Evolutionary conservation across 1,140 invertebrate genomes (phyloP).

Genomic region (Venturia canescens): DNA sequence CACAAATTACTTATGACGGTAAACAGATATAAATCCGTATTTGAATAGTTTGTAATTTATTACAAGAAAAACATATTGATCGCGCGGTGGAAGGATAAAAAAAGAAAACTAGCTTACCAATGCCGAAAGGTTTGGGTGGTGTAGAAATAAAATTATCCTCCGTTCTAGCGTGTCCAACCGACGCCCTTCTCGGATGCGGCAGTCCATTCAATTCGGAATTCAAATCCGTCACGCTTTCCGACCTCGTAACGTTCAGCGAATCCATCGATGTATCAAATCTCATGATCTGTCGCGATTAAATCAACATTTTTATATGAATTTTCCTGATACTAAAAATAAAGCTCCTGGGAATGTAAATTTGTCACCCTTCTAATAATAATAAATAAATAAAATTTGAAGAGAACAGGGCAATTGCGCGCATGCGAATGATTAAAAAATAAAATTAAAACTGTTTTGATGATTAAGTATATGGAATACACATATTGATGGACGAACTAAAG

Average conservation of each 20-base stretch:
- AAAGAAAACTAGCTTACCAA: conserved; percentile 80
- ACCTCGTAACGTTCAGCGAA: conserved; percentile 84
- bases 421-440: not conserved
- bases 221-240: conserved; percentile 89
- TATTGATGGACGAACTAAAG: not conserved
- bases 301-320: conserved; percentile 9
- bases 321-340: not conserved
- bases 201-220: conserved; percentile 75
- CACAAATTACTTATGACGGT: no score
- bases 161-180: conserved; percentile 75
- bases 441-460: no score
- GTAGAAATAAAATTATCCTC: conserved; percentile 76
- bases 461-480: no score
- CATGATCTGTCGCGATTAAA: conserved; percentile 82
- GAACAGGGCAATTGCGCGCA: no score
- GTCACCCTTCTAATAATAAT: not conserved
- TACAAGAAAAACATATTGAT: conserved; percentile 5
- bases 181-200: conserved; percentile 68
- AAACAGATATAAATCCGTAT: no score
- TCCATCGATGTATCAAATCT: conserved; percentile 87
- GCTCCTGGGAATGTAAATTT: not conserved
- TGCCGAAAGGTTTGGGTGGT: conserved; percentile 86
- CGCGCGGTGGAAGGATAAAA: not conserved
- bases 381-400: no score
- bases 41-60: not conserved